Evolutionary conservation across 1,140 invertebrate species (phyloP).

Genomic region (Brachystomella parvula): DNA sequence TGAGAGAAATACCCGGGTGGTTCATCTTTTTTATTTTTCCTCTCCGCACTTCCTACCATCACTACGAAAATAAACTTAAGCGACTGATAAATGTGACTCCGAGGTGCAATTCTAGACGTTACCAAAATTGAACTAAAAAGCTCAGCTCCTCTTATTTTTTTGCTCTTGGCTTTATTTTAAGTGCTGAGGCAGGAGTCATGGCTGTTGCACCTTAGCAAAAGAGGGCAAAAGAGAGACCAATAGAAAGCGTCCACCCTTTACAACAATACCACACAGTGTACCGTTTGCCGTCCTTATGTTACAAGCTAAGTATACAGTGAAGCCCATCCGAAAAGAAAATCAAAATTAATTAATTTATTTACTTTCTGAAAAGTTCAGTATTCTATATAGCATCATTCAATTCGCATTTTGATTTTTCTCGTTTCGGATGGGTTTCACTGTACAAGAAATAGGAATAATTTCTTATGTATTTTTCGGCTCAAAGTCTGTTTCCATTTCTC

Average conservation of each 20-base stretch:
- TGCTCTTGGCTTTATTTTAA: neutral
- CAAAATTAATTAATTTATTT: no score
- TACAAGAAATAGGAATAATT: no score
- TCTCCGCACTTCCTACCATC: no score
- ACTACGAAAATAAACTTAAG: constrained; percentile 37
- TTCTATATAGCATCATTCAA: no score
- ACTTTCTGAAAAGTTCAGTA: no score
- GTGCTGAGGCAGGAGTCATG: neutral
- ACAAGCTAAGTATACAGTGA: neutral
- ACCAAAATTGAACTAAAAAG: constrained; percentile 39
- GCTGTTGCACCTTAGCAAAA: neutral
- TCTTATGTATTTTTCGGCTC: no score
- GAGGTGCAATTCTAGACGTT: constrained; percentile 38
- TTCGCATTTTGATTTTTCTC: no score
- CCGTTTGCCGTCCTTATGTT: neutral
- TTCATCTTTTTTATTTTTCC: no score
- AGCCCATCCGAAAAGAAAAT: neutral
- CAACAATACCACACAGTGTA: neutral
- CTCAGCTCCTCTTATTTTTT: constrained; percentile 14
- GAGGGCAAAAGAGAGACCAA: neutral
- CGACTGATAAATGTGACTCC: constrained; percentile 38
- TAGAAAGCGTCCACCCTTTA: neutral
- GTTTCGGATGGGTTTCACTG: no score
- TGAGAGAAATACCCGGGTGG: no score
- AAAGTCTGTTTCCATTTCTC: no score